Evolutionary conservation across 2,113 vertebrate species (phyloP).

Genomic region (Chloropsis cyanopogon): DNA sequence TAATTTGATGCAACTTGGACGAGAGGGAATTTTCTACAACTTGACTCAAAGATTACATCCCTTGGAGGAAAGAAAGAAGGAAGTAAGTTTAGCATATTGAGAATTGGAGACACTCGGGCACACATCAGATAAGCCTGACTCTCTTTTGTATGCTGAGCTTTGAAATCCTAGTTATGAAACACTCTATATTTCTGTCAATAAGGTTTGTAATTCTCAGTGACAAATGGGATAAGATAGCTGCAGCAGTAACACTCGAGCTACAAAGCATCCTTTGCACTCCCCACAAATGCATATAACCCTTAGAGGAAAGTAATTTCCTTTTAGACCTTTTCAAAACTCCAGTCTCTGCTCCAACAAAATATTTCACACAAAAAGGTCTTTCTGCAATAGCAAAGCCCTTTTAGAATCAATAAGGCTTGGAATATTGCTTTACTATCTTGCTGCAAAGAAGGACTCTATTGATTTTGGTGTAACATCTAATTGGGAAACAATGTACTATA

Average conservation of each 20-base stretch:
- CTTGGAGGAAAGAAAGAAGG: not conserved
- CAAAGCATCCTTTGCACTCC: not conserved
- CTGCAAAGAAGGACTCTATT: not conserved
- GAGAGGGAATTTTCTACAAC: not conserved
- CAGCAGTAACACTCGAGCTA: not conserved
- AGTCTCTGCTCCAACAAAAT: not conserved
- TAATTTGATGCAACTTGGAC: slow-evolving; percentile 25
- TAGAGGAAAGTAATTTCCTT: not conserved
- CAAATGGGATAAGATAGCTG: not conserved
- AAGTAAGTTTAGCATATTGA: slow-evolving; percentile 1
- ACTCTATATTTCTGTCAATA: not conserved
- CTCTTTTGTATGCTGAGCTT: not conserved
- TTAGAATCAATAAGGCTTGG: slow-evolving; percentile 16
- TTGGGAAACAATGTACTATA: not conserved
- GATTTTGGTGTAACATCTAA: slow-evolving; percentile 15
- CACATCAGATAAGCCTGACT: not conserved
- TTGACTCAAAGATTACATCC: not conserved
- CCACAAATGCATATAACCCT: not conserved
- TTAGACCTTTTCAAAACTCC: not conserved
- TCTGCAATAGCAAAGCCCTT: not conserved
- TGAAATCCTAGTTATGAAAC: not conserved
- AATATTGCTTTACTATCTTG: not conserved
- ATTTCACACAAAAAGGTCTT: not conserved
- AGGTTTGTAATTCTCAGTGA: not conserved
- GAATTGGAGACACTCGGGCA: not conserved